Evolutionary conservation across 2,888 invertebrate species (phyloP), one percentile per base, ranked within the genome.

Genomic region (Biston stratarius): DNA sequence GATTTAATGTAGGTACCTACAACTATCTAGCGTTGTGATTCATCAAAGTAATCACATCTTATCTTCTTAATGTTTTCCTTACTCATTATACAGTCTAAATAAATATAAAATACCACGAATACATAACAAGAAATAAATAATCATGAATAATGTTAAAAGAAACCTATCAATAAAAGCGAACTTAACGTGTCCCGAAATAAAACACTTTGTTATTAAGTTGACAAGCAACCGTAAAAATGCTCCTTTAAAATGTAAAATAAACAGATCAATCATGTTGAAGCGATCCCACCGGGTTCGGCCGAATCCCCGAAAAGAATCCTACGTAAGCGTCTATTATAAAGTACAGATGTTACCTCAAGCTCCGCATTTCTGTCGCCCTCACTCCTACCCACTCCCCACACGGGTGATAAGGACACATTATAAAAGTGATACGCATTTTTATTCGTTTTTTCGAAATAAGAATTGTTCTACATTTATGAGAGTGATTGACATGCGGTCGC

Each of bases 191-290:
- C 88, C 82, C 88, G 81, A 91, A 90, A 93, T 92, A 92, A 92
- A 94, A 92, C 88, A 92, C 91, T 92, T 92, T 91, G 92, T 93
- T 93, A 94, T 93, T 92, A 92, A 92, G 93, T 92, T 92, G 94
- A 93, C 94, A 93, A 92, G 90, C 93, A 92, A 92, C 92, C 94
- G 93, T 94, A 94, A 93, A 93, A 94, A 93, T 92, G 92, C 89
- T 90, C 88, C 90, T 93, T 93, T 93, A 93, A 94, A 94, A 93
- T 94, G 92, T 93, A 91, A 94, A 94, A 94, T 93, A 94, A 94
- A 94, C 94, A 93, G 93, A 94, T 94, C 94, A 94, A 94, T 94
- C 94, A 94, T 93, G 91, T 91, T 91, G 89, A 91, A 92, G 89
- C 88, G 91, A 92, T 92, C 93, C 94, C 92, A 89, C 92, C 90